A percentile compares a stretch with the other conserved stretches of the same genome.
phyloP scores from a whole-genome alignment of 2,113 vertebrate genomes.

The Plectropomus leopardus region DNA sequence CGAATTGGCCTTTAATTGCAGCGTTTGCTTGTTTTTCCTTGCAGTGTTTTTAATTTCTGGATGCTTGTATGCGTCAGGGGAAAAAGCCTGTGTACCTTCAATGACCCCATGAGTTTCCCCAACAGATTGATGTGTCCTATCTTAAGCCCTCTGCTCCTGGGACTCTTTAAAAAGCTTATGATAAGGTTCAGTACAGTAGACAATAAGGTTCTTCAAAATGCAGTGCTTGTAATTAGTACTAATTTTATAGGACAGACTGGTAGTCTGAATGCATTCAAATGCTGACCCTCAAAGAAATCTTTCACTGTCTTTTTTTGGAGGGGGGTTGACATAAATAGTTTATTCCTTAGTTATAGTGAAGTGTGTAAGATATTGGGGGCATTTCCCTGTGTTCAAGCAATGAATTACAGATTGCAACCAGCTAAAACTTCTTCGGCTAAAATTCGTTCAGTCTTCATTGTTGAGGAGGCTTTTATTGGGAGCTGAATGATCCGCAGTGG shows the following conservation, averaged over 20 bases:
- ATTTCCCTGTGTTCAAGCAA: too few species aligned
- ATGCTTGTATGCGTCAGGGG: slow-evolving; percentile 61
- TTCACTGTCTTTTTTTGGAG: background rate
- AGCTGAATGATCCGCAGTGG: too few species aligned
- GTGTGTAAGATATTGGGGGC: too few species aligned
- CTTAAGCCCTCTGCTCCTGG: slow-evolving; percentile 37
- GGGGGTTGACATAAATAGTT: slow-evolving; percentile 1
- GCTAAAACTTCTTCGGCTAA: too few species aligned
- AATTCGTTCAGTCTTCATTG: too few species aligned
- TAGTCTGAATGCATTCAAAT: slow-evolving; percentile 25
- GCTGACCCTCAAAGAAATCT: slow-evolving; percentile 6
- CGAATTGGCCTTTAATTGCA: slow-evolving; percentile 82
- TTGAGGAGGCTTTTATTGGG: too few species aligned
- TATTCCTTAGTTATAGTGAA: background rate
- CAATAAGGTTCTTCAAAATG: slow-evolving; percentile 44
- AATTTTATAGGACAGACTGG: slow-evolving; percentile 42
- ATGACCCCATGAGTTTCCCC: slow-evolving; percentile 71
- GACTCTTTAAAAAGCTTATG: slow-evolving; percentile 43
- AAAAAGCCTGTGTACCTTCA: slow-evolving; percentile 70
- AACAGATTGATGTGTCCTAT: slow-evolving; percentile 46
- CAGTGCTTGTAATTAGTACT: slow-evolving; percentile 34
- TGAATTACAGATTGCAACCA: too few species aligned
- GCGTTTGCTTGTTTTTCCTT: slow-evolving; percentile 80
- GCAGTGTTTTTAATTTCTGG: slow-evolving; percentile 74
- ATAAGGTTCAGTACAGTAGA: slow-evolving; percentile 27